Evolutionary conservation across 2,888 invertebrate genomes (phyloP), one percentile per base, ranked within the genome.

Genomic region (Amphipyra tragopoginis): DNA sequence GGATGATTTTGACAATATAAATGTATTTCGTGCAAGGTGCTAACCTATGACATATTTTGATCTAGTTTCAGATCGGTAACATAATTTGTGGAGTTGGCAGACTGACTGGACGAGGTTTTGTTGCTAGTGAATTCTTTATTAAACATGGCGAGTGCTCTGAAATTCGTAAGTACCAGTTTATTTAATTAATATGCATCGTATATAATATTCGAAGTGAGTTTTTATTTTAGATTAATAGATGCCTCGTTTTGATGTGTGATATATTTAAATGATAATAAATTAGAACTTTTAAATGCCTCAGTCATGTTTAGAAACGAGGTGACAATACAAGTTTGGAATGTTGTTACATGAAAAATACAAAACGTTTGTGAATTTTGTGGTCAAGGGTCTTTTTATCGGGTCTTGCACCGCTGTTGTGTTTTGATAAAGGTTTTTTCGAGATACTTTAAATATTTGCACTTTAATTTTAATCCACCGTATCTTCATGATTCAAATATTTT

Each of bases 21-120:
- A 81, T 85, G 79, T 85, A 80, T 85, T 88, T 86, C 86, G 85
- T 75, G 75, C 82, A 83, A 84, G 83, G 82, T 80, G 80, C 70
- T 86, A 77, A 84, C 86, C 82, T 86, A 86, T 88, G 85, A 84
- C 82, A 87, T 74, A 81, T 86, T 80, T 76, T 88, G 88, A 88
- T 90, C 90, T 86, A 91, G 88, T 93, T 93, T 90, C 93, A 93
- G 93, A 93, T 87, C 82, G 77, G 81, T 80, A 84, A 79, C 84
- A 86, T 84, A 86, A 87, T 84, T 86, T 86, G 92, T 73, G 80
- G 86, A 80, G 91, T 82, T 75, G 87, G 85, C 89, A 88, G 75
- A 70, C 76, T 61, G 75, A 57, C 82, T 80, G 77, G 80, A 75
- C 66, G 82, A 69, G 65, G 75, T 68, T 75, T 67, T 64, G 69